Evolutionary conservation across 2,888 invertebrate genomes (phyloP), one percentile per base, ranked within the genome.

Genomic region (Artemia sinica): DNA sequence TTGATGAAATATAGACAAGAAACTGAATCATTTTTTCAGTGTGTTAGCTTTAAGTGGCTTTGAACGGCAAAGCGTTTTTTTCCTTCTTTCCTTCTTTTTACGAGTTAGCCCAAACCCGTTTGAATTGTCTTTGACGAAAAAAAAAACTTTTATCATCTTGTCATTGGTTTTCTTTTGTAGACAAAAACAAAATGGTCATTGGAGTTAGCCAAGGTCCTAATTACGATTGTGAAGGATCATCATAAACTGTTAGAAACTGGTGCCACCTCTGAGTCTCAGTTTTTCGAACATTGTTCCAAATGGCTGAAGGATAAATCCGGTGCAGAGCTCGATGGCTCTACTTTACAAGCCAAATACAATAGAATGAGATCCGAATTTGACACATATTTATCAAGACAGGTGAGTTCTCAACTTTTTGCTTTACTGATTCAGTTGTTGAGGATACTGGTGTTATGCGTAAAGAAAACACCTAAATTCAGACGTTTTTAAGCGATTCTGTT

Each of bases 161-260:
- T 28, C 28, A 28, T 28, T 28, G 28, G 28, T 28, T 18, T 9
- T 58, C 58, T 9, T 58, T 9, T 58, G 14, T 18, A 58, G 58
- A 18, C 14, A n/a, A 58, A 58, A 58, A 18, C 58, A n/a, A 58
- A 58, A 58, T 58, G 58, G 58, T 58, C 58, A 8, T 58, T 58
- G 58, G 58, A 58, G 18, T 18, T 58, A 58, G 58, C 58, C 58
- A 58, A 58, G 58, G 58, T 58, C 58, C 58, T 58, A 8, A 58
- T 58, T 9, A 58, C 58, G 14, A 58, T 58, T 18, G 58, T 58
- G 58, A 58, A 58, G 58, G 58, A 58, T n/a, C 58, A 58, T 18
- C 58, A 58, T 18, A 58, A 58, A 18, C 58, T 58, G 10, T 18
- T 58, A 8, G 58, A 58, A 58, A 58, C 58, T 18, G 14, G 58